These are phyloP conservation scores for Maniola hyperantus DNA, from an alignment of 2,888 invertebrate genomes.

Conservation along the genomic window DNA sequence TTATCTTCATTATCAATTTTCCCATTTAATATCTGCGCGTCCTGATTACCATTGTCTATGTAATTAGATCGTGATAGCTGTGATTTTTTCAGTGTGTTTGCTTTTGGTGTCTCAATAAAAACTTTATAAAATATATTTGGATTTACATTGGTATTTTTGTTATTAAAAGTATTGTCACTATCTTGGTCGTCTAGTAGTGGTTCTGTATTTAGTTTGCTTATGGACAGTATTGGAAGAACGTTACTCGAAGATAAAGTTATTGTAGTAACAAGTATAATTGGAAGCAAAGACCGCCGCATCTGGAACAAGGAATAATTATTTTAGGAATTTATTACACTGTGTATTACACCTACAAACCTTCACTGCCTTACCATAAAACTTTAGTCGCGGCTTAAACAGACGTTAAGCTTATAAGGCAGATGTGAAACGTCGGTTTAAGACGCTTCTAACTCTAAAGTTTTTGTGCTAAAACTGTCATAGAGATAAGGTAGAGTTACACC, in stretches of 20 bases:
- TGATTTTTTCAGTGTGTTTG: constrained; percentile 49
- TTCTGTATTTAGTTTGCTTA: constrained; percentile 54
- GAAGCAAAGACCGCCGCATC: constrained; percentile 65
- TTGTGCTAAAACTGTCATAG: no score
- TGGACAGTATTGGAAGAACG: constrained; percentile 61
- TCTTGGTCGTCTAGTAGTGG: constrained; percentile 54
- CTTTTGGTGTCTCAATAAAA: constrained; percentile 42
- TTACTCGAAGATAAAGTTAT: constrained; percentile 70
- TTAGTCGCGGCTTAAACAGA: no score
- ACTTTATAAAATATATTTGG: constrained; percentile 59
- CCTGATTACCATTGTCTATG: constrained; percentile 43
- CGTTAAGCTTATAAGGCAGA: no score
- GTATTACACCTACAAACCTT: not conserved
- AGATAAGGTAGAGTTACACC: not conserved
- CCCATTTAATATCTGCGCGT: constrained; percentile 52
- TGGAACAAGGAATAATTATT: constrained; percentile 57
- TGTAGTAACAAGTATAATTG: constrained; percentile 62
- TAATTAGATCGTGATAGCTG: constrained; percentile 47
- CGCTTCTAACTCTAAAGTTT: no score
- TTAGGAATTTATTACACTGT: not conserved
- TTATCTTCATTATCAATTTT: constrained; percentile 38
- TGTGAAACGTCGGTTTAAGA: no score
- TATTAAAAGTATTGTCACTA: constrained; percentile 68
- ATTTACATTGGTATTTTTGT: constrained; percentile 54
- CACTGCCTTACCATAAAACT: not conserved